Conservation (phyloP, 1,140 invertebrate species). For the Brachionus rotundiformis region DNA sequence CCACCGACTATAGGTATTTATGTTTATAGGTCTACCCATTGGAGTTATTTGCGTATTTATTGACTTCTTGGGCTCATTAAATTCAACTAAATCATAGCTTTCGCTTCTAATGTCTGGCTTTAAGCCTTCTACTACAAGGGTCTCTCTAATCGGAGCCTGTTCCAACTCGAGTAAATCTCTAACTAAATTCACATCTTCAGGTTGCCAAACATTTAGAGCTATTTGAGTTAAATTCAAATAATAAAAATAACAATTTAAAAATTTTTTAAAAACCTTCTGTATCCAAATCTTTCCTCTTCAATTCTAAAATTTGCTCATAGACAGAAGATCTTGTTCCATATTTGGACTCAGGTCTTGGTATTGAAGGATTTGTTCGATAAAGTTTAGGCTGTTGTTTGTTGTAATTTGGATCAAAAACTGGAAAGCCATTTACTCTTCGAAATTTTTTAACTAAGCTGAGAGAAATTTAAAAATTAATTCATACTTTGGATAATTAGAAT, state of each 20-base stretch:
- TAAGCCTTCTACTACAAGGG: background rate
- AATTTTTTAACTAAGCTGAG: too few relatives aligned
- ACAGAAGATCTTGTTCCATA: slow-evolving; percentile 24
- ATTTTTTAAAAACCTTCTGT: background rate
- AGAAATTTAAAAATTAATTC: background rate
- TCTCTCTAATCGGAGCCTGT: slow-evolving; percentile 15
- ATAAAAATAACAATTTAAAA: background rate
- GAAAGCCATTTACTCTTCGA: slow-evolving; percentile 23
- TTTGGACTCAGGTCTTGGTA: slow-evolving; percentile 43
- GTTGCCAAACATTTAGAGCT: slow-evolving; percentile 31
- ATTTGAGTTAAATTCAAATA: background rate
- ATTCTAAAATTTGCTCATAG: slow-evolving; percentile 40
- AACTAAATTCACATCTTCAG: slow-evolving; percentile 4
- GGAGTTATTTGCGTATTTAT: slow-evolving; percentile 41
- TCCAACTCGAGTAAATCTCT: slow-evolving; percentile 22
- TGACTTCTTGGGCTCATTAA: background rate
- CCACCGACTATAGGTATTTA: background rate
- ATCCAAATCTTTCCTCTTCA: slow-evolving; percentile 37
- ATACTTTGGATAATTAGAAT: slow-evolving; percentile 34
- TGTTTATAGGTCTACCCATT: slow-evolving; percentile 45
- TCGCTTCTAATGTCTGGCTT: slow-evolving; percentile 19
- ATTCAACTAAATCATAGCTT: background rate
- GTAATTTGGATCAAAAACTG: slow-evolving; percentile 29
- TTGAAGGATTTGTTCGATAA: slow-evolving; percentile 49
- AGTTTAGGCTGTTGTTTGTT: slow-evolving; percentile 7